These are phyloP conservation scores for Periophthalmus modestus DNA, from an alignment of 2,113 vertebrate genomes.

Conservation along the genomic window DNA sequence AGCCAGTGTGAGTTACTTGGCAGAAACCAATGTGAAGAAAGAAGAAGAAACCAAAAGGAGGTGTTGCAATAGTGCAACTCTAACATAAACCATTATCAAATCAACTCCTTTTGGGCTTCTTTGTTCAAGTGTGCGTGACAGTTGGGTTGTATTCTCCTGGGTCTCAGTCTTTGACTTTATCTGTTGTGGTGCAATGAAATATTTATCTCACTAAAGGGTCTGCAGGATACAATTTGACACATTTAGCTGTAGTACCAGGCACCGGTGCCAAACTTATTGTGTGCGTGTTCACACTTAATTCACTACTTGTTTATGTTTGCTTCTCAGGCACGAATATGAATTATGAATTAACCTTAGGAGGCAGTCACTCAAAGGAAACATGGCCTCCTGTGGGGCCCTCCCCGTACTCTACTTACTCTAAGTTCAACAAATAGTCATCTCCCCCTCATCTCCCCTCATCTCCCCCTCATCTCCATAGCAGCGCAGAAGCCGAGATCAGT, in stretches of 20 bases:
- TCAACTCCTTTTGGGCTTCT: constrained; percentile 36
- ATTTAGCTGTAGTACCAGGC: constrained; percentile 57
- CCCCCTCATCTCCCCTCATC: background rate
- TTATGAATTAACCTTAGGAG: constrained; percentile 61
- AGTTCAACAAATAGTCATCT: constrained; percentile 49
- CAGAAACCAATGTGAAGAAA: constrained; percentile 27
- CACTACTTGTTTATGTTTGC: constrained; percentile 56
- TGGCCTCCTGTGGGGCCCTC: constrained; percentile 52
- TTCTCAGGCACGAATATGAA: constrained; percentile 63
- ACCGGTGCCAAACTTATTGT: background rate
- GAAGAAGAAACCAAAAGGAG: constrained; percentile 23
- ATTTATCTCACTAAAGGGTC: constrained; percentile 65
- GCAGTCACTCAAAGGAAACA: constrained; percentile 49
- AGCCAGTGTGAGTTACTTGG: constrained; percentile 65
- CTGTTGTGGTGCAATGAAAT: constrained; percentile 61
- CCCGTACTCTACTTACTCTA: constrained; percentile 20
- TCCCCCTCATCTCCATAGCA: constrained; percentile 13
- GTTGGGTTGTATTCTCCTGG: constrained; percentile 54
- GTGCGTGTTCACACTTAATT: constrained; percentile 32
- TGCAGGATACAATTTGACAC: constrained; percentile 65
- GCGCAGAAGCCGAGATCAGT: constrained; percentile 19
- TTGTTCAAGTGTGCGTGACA: constrained; percentile 44
- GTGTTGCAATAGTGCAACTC: background rate
- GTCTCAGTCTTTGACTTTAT: constrained; percentile 51
- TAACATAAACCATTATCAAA: constrained; percentile 12